Evolutionary conservation across 1,140 invertebrate species (phyloP).

Genomic region (Papilio dardanus): DNA sequence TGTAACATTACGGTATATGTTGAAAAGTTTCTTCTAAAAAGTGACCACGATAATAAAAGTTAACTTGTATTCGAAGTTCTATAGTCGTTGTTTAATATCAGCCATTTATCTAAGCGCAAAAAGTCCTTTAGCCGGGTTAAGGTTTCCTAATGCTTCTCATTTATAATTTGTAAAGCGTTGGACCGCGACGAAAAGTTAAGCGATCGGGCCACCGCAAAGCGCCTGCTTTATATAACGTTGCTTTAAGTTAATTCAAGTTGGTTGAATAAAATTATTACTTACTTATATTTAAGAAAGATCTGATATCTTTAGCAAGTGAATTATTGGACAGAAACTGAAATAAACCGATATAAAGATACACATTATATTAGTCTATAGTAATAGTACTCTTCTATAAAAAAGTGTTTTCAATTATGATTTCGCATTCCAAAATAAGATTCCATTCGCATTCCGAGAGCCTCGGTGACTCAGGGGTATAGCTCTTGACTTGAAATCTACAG

Average conservation of each 20-base stretch:
- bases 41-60: neutral
- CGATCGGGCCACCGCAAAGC: slow-evolving; percentile 6
- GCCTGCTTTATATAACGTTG: neutral
- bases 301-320: neutral
- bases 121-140: slow-evolving; percentile 18
- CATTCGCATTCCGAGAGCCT: too few relatives aligned
- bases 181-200: slow-evolving; percentile 25
- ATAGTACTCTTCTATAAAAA: too few relatives aligned
- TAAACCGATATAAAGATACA: too few relatives aligned
- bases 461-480: too few relatives aligned
- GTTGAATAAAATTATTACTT: neutral
- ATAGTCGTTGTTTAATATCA: slow-evolving; percentile 8
- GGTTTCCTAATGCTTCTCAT: slow-evolving; percentile 21
- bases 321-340: too few relatives aligned
- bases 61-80: slow-evolving; percentile 9
- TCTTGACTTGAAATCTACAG: too few relatives aligned
- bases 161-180: slow-evolving; percentile 24
- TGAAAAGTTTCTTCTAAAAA: neutral
- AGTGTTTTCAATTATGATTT: too few relatives aligned
- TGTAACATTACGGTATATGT: neutral
- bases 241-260: slow-evolving; percentile 2
- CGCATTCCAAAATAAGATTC: too few relatives aligned
- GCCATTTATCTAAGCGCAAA: slow-evolving; percentile 1
- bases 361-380: too few relatives aligned
- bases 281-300: neutral